Base-by-base conservation (phyloP, 1,140 invertebrate genomes). In the Plodia interpunctella region DNA sequence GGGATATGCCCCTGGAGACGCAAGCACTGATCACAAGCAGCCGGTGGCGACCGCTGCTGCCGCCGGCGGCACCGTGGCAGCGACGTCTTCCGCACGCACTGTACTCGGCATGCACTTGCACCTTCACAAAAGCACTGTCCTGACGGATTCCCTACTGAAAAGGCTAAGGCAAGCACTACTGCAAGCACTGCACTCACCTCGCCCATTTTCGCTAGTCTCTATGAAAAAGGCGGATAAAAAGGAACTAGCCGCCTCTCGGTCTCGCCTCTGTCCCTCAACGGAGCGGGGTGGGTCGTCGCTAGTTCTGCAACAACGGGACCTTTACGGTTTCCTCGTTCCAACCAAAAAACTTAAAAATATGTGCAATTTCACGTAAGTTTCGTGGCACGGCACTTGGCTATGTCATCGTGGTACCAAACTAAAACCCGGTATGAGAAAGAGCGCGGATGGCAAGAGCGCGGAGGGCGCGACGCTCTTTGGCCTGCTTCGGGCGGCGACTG, bases 181-280 rank as follows among this genome's bases (percentile, higher is more conserved):
- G 73, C 69, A 83, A 85, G 81, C 82, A 83, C 78, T 72, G 75
- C 79, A 89, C 87, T 89, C 87, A 89, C 87, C 87, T 89, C 84
- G 83, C 87, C 87, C 87, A 89, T 89, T 87, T 85, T 87, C 80
- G 75, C 76, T 83, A 87, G 83, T 87, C 80, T 89, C 72, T 88
- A 87, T 83, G 57, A 70, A 73, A 80, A 85, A 87, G 83, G 82
- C 80, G 83, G 83, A 80, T 75, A 80, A 80, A 82, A 84, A 85
- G 81, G 79, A 80, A 74, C 74, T 76, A 81, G 81, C 78, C 86
- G 86, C 83, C 83, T 79, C 72, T 78, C 72, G 77, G 74, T 77
- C 78, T 84, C 82, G 77, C 80, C 77, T 84, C 68, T 70, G 72
- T 80, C 79, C 83, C 74, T 85, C 81, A 78, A 76, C 75, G 79